Evolutionary conservation across 1,140 invertebrate species (phyloP).

Genomic region (Achroia grisella): DNA sequence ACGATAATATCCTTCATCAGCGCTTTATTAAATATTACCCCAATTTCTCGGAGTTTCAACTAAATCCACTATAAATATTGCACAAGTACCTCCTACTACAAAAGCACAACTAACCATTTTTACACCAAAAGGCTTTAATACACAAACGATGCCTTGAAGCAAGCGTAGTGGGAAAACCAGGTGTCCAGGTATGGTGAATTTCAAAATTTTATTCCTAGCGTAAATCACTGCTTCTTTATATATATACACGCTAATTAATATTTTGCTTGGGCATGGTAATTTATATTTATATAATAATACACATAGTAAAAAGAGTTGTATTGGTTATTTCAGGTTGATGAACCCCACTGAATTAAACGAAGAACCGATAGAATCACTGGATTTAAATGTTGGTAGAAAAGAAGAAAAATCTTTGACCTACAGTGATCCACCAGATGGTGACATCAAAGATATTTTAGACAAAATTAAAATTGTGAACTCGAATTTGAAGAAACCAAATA

Average conservation of each 20-base stretch:
- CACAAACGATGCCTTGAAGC: conserved; percentile 6
- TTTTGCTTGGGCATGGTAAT: conserved; percentile 17
- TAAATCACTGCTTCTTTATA: conserved; percentile 19
- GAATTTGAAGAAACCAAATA: conserved; percentile 35
- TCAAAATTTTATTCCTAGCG: conserved; percentile 16
- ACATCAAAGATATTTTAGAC: conserved; percentile 43
- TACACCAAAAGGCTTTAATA: neutral
- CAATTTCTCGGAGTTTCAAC: neutral
- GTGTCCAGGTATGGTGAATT: conserved; percentile 42
- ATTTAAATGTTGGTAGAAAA: conserved; percentile 6
- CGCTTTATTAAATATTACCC: neutral
- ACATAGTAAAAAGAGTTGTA: conserved; percentile 7
- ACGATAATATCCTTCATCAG: neutral
- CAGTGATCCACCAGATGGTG: conserved; percentile 15
- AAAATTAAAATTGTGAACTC: conserved; percentile 57
- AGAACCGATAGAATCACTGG: conserved; percentile 6
- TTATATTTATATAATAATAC: neutral
- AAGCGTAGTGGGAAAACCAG: conserved; percentile 14
- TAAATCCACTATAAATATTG: conserved; percentile 2
- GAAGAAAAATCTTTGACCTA: conserved; percentile 34
- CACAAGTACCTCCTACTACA: neutral
- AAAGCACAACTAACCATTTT: neutral
- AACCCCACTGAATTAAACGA: conserved; percentile 1
- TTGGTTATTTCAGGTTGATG: conserved; percentile 32
- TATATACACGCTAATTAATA: conserved; percentile 30